phyloP scores from a whole-genome alignment of 2,888 invertebrate species.

The Habroteleia sp. region DNA sequence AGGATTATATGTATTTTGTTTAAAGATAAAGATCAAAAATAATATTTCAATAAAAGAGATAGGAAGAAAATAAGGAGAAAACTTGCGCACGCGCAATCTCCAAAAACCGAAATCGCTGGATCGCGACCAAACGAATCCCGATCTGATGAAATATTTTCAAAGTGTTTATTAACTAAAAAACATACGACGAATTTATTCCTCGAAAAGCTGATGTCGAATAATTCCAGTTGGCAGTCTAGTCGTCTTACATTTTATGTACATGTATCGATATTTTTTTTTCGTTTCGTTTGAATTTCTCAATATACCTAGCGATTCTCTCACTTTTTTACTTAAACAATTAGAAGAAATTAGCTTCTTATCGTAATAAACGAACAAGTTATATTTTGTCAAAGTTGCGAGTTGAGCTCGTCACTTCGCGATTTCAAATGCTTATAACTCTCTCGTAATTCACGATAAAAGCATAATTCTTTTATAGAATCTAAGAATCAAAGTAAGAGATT shows the following conservation, averaged over 20 bases:
- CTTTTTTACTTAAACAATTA: not conserved
- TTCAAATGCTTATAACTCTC: no score
- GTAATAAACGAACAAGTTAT: not conserved
- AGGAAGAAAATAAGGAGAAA: not conserved
- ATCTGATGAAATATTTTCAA: conserved; percentile 33
- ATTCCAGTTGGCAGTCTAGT: conserved; percentile 63
- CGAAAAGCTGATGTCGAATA: conserved; percentile 57
- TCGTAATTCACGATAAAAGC: not conserved
- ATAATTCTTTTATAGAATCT: conserved; percentile 1
- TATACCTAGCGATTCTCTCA: conserved; percentile 7
- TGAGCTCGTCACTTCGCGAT: conserved; percentile 7
- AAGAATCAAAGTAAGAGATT: conserved; percentile 1
- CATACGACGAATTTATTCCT: conserved; percentile 25
- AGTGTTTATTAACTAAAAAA: conserved; percentile 27
- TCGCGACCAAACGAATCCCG: conserved; percentile 54
- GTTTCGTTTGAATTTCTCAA: conserved; percentile 11
- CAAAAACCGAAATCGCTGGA: conserved; percentile 30
- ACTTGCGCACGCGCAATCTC: not conserved
- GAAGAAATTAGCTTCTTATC: not conserved
- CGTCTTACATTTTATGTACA: conserved; percentile 55
- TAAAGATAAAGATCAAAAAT: conserved; percentile 1
- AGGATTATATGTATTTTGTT: conserved; percentile 32
- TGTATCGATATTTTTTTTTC: conserved; percentile 41
- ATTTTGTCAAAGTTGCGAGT: not conserved
- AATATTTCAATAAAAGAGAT: not conserved